Evolutionary conservation across 2,113 vertebrate genomes (phyloP).

Genomic region (Falco punctatus): DNA sequence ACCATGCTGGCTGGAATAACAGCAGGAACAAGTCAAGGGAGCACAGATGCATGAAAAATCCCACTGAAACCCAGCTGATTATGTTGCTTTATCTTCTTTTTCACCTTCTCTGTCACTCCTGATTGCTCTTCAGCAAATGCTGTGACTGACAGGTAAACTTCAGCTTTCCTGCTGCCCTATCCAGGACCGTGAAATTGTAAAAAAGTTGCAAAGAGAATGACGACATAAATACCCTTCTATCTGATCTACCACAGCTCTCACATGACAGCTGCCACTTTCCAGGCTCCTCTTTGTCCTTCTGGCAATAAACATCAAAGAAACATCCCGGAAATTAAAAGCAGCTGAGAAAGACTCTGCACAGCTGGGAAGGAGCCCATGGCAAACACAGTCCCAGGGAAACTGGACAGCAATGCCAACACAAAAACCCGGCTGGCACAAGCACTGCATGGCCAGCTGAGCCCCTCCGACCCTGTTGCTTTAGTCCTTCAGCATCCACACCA

Average conservation of each 20-base stretch:
- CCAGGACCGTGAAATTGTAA: neutral
- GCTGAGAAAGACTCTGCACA: neutral
- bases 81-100: neutral
- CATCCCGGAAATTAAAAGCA: constrained; percentile 28
- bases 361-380: constrained; percentile 3
- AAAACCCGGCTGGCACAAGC: neutral
- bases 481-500: neutral
- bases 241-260: neutral
- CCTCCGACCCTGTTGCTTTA: neutral
- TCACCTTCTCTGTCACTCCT: neutral
- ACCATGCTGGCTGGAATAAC: neutral
- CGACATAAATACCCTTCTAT: constrained; percentile 15
- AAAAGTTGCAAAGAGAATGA: neutral
- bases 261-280: constrained; percentile 23
- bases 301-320: constrained; percentile 18
- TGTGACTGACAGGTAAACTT: neutral
- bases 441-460: neutral
- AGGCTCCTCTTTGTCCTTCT: constrained; percentile 1
- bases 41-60: neutral
- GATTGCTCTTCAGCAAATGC: neutral
- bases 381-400: neutral
- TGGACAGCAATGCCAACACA: neutral
- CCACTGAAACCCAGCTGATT: neutral
- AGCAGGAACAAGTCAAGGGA: neutral
- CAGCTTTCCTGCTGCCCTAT: neutral